These are phyloP conservation scores for Disparrhopalites patrizii DNA, from an alignment of 2,888 invertebrate species.

Conservation along the genomic window DNA sequence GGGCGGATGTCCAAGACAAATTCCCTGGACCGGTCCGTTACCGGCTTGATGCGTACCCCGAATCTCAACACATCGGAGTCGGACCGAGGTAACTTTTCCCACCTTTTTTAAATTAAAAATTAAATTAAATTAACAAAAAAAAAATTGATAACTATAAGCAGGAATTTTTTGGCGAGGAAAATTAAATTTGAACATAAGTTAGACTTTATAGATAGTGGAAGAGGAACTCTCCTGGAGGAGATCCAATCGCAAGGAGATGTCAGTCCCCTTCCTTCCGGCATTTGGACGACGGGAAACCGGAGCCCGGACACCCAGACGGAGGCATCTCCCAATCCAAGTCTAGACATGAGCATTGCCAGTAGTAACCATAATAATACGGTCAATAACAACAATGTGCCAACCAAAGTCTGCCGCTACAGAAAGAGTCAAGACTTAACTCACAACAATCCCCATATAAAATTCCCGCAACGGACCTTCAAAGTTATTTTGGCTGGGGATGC, in stretches of 20 bases:
- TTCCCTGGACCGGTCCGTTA: constrained; percentile 5
- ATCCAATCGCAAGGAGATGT: constrained; percentile 41
- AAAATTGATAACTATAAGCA: no score
- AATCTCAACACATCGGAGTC: neutral
- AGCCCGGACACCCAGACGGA: neutral
- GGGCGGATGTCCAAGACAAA: constrained; percentile 1
- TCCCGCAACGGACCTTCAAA: constrained; percentile 60
- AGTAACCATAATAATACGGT: no score
- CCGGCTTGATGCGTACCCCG: neutral
- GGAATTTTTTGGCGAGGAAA: no score
- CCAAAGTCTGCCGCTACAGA: neutral
- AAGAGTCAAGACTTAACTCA: neutral
- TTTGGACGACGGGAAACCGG: constrained; percentile 30
- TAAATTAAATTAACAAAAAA: no score
- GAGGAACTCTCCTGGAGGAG: constrained; percentile 45
- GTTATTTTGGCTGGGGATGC: constrained; percentile 62
- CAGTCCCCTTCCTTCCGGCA: constrained; percentile 43
- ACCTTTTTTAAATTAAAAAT: no score
- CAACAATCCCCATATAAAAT: neutral
- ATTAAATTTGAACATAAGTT: no score
- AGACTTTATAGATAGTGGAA: constrained; percentile 45
- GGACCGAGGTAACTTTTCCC: neutral
- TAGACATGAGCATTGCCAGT: no score
- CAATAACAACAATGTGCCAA: no score
- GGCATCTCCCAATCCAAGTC: neutral